phyloP scores from a whole-genome alignment of 1,140 invertebrate species.

The Eriocheir sinensis region DNA sequence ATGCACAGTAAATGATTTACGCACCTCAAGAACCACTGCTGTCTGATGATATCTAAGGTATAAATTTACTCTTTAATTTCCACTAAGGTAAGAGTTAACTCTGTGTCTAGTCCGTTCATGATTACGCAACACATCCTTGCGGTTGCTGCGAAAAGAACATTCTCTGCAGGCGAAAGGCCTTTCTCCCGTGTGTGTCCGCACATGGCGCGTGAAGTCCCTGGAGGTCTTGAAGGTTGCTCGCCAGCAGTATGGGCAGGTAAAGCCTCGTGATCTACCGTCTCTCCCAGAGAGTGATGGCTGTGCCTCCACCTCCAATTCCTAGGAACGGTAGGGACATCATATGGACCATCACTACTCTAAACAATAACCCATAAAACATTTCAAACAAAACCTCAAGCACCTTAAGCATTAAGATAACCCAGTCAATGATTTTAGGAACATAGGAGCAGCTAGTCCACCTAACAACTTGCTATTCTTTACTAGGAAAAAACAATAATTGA shows the following conservation, averaged over 20 bases:
- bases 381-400: background rate
- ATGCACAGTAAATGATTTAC: background rate
- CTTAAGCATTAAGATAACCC: too few relatives aligned
- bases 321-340: slow-evolving; percentile 69
- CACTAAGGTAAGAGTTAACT: background rate
- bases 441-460: too few relatives aligned
- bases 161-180: slow-evolving; percentile 60
- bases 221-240: slow-evolving; percentile 73
- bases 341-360: slow-evolving; percentile 54
- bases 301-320: slow-evolving; percentile 62
- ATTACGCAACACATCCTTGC: slow-evolving; percentile 67
- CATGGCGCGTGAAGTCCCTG: slow-evolving; percentile 72
- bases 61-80: background rate
- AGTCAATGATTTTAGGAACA: too few relatives aligned
- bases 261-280: slow-evolving; percentile 68
- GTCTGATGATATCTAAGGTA: background rate
- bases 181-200: slow-evolving; percentile 68
- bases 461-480: too few relatives aligned
- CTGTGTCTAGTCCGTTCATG: slow-evolving; percentile 56
- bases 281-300: slow-evolving; percentile 63
- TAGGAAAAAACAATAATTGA: too few relatives aligned
- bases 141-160: slow-evolving; percentile 65
- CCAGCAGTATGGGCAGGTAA: slow-evolving; percentile 74
- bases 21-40: background rate
- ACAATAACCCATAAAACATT: slow-evolving; percentile 12